These are phyloP conservation scores for Ctenosaura bakeri DNA, from an alignment of 2,797 vertebrate species.

Conservation along the genomic window DNA sequence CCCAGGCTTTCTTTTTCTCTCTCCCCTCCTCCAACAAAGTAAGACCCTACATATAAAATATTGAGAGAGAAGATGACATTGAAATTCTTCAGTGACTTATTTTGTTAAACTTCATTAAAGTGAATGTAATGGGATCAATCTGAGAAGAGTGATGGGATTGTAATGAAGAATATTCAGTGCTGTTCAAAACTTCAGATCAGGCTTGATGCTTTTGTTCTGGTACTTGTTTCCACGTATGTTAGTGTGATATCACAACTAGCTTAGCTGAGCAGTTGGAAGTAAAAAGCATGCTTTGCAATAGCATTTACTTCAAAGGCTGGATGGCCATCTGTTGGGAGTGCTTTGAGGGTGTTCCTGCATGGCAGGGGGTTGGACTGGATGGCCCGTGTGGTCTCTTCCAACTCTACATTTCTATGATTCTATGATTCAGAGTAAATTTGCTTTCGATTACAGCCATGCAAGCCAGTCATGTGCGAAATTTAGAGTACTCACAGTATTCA, in stretches of 20 bases:
- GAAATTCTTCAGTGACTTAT: constrained; percentile 69
- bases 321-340: no score
- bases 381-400: no score
- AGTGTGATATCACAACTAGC: neutral
- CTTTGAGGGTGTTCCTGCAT: no score
- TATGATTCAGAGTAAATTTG: neutral
- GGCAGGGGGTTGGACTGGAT: no score
- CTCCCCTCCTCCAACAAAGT: neutral
- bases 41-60: constrained; percentile 12
- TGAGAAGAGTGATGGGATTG: constrained; percentile 65
- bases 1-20: neutral
- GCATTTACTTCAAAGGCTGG: neutral
- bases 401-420: no score
- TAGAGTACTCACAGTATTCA: neutral
- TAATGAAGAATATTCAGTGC: neutral
- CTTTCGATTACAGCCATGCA: constrained; percentile 41
- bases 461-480: neutral
- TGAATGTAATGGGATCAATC: constrained; percentile 72
- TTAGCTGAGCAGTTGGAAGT: neutral
- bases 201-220: neutral
- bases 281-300: neutral
- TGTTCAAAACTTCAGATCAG: neutral
- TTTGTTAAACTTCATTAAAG: constrained; percentile 74
- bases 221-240: neutral
- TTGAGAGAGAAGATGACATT: constrained; percentile 53